phyloP scores from a whole-genome alignment of 1,140 invertebrate species.

The Trichonephila inaurata region DNA sequence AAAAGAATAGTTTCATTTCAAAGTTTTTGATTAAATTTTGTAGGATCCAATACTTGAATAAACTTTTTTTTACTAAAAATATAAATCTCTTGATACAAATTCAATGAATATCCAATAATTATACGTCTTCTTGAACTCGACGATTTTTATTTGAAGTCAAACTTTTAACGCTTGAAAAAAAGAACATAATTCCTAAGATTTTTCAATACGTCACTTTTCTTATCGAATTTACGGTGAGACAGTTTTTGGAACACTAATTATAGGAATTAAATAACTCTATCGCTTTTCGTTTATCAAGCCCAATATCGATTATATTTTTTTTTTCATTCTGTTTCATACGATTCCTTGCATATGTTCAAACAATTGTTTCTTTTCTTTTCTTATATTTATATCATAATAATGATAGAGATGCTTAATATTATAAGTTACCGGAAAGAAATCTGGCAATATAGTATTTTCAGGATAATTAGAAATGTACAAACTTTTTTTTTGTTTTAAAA shows the following conservation, averaged over 20 bases:
- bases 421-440: too few relatives aligned
- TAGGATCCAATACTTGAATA: too few relatives aligned
- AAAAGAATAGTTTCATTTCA: too few relatives aligned
- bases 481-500: too few relatives aligned
- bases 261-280: slow-evolving; percentile 19
- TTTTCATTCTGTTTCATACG: not conserved
- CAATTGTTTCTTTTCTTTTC: not conserved
- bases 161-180: not conserved
- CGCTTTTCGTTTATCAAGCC: not conserved
- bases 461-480: too few relatives aligned
- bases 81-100: not conserved
- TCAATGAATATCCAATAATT: slow-evolving; percentile 5
- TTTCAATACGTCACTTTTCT: not conserved
- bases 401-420: too few relatives aligned
- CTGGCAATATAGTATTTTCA: too few relatives aligned
- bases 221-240: not conserved
- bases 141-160: too few relatives aligned
- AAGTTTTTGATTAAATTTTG: too few relatives aligned
- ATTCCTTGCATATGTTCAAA: not conserved
- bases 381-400: too few relatives aligned
- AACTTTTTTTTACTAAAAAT: too few relatives aligned
- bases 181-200: not conserved
- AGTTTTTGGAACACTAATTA: slow-evolving; percentile 14
- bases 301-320: not conserved
- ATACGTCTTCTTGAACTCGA: too few relatives aligned